These are phyloP conservation scores for Trichoplusia ni DNA, from an alignment of 1,140 invertebrate genomes.

Conservation along the genomic window DNA sequence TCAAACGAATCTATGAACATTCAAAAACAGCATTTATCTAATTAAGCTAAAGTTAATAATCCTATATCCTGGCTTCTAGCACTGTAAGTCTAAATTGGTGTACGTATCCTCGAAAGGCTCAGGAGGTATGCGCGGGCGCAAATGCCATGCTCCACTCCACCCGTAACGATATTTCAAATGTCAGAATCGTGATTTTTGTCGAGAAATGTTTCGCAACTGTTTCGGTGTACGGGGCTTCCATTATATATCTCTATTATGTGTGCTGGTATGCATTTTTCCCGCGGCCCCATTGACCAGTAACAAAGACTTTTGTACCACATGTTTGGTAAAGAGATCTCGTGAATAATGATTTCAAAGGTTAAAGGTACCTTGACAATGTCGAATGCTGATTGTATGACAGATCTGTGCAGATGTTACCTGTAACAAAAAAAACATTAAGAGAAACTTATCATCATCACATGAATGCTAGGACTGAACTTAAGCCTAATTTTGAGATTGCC, in stretches of 20 bases:
- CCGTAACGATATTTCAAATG: conserved; percentile 72
- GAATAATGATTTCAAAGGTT: no score
- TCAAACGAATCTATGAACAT: not conserved
- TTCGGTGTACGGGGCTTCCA: conserved; percentile 31
- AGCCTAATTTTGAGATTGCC: no score
- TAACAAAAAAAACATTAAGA: not conserved
- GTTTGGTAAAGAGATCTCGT: no score
- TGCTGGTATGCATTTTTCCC: conserved; percentile 11
- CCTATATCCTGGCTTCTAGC: conserved; percentile 1
- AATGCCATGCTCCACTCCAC: conserved; percentile 71
- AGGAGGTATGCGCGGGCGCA: conserved; percentile 61
- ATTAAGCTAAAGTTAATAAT: conserved; percentile 3
- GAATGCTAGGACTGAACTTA: no score
- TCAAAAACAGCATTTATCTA: conserved; percentile 3
- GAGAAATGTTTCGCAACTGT: conserved; percentile 68
- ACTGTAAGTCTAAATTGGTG: conserved; percentile 17
- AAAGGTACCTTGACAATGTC: not conserved
- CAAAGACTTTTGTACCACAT: not conserved
- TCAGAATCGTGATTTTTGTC: conserved; percentile 78
- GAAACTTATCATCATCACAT: no score
- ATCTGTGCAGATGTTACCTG: not conserved
- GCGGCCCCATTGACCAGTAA: not conserved
- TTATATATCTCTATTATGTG: conserved; percentile 35
- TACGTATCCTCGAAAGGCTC: conserved; percentile 27
- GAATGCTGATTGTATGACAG: no score